Base-by-base conservation (phyloP, 2,113 vertebrate species). In the Zapornia atra region DNA sequence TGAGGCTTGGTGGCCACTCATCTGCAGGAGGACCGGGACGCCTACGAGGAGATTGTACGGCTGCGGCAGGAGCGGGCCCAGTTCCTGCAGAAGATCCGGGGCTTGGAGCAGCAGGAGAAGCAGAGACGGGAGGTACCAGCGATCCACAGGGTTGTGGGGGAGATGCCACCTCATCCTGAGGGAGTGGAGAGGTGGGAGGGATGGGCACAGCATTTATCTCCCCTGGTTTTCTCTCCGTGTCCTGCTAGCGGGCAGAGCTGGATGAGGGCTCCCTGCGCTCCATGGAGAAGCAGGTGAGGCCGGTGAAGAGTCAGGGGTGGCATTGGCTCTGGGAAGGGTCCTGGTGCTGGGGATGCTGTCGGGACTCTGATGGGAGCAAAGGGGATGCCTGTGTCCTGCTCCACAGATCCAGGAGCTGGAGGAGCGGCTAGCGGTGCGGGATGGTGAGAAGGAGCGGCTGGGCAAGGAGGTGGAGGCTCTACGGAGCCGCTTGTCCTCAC, bases 21-120 rank as follows among this genome's bases (percentile, higher is more conserved):
- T 8, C 70, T 21, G 65, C 95, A 98, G 91, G 99, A 99, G 61
- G 99, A 99, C 36, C 98, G 96, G 54, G 99, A 99, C 0, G 99
- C 99, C 93, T 99, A 99, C 5, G 99, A 99, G 95, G 99, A 99
- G 97, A 99, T 99, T 1, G 98, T 98, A 14, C 96, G 98, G 53
- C 98, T 99, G 88, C 97, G 99, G 51, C 98, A 99, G 93, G 99
- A 99, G 96, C 96, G 98, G 90, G 99, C 98, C 9, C 99, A 98
- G 34, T 98, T 99, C 82, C 97, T 99, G 36, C 99, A 99, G 97
- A 99, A 98, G 97, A 99, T 99, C 97, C 98, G 99, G 77, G 95
- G 97, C 46, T 86, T 99, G 94, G 99, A 99, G 94, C 99, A 99
- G 96, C 98, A 99, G 95, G 98, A 97, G 65, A 98, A 98, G 95